phyloP scores from a whole-genome alignment of 2,113 vertebrate genomes.

The Salvelinus sp. region DNA sequence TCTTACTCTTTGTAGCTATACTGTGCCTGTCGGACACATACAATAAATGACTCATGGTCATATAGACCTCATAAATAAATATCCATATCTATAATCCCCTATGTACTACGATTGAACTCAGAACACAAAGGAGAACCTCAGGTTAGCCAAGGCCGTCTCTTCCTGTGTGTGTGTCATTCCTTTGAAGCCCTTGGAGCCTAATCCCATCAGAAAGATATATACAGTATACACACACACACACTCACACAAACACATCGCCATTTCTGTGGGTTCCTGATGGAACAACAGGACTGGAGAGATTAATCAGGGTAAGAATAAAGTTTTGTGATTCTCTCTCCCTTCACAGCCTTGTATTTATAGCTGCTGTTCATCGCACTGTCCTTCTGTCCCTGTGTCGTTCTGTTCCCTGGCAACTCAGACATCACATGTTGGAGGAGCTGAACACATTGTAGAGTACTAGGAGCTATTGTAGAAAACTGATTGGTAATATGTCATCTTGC shows the following conservation, averaged over 20 bases:
- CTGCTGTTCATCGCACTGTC: not conserved
- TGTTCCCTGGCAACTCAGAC: not conserved
- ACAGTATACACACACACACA: too few relatives aligned
- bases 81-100: too few relatives aligned
- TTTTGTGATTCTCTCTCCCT: not conserved
- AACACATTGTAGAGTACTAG: too few relatives aligned
- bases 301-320: not conserved
- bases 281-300: not conserved
- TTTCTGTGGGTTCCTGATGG: not conserved
- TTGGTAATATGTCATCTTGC: too few relatives aligned
- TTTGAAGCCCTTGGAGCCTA: not conserved
- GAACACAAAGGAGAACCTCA: not conserved
- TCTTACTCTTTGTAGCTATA: too few relatives aligned
- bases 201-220: not conserved
- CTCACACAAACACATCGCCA: not conserved
- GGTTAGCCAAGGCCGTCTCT: not conserved
- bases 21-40: too few relatives aligned
- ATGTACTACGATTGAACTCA: not conserved
- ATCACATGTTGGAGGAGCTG: not conserved
- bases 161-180: slow-evolving; percentile 13
- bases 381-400: not conserved
- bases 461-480: too few relatives aligned
- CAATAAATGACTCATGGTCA: too few relatives aligned
- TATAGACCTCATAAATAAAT: too few relatives aligned
- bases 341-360: not conserved